Percentiles rank a stretch among this genome's conserved stretches.
phyloP scores from a whole-genome alignment of 2,797 vertebrate species.

The Nothura maculosa region DNA sequence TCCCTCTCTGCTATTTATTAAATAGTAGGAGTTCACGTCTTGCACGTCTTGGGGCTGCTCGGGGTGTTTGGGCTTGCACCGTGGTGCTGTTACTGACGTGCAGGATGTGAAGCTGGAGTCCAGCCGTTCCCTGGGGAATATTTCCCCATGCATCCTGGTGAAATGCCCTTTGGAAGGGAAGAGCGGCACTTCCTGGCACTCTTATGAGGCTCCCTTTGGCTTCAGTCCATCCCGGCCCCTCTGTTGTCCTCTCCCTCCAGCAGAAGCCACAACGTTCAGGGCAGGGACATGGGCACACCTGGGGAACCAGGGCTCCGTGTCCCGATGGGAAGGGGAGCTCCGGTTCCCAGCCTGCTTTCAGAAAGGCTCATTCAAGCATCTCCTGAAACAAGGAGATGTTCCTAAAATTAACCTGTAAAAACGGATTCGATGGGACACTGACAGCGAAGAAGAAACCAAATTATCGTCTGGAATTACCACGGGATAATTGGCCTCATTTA shows the following conservation, averaged over 20 bases:
- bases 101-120: background rate
- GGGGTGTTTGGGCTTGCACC: too few relatives aligned
- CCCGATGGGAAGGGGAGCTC: background rate
- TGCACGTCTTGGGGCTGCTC: background rate
- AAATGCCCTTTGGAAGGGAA: background rate
- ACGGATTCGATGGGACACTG: background rate
- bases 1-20: too few relatives aligned
- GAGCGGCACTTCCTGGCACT: background rate
- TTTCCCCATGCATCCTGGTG: background rate
- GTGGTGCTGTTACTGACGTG: background rate
- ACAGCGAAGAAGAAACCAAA: constrained; percentile 19
- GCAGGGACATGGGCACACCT: background rate
- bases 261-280: background rate
- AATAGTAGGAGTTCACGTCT: too few relatives aligned
- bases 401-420: constrained; percentile 54
- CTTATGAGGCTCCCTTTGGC: background rate
- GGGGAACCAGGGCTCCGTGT: background rate
- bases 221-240: too few relatives aligned
- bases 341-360: accelerated
- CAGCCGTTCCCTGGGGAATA: background rate
- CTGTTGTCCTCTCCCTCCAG: background rate
- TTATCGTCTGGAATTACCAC: constrained; percentile 16
- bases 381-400: background rate
- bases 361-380: background rate
- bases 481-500: constrained; percentile 62